phyloP scores from a whole-genome alignment of 2,888 invertebrate genomes.

The Diaperis boleti region DNA sequence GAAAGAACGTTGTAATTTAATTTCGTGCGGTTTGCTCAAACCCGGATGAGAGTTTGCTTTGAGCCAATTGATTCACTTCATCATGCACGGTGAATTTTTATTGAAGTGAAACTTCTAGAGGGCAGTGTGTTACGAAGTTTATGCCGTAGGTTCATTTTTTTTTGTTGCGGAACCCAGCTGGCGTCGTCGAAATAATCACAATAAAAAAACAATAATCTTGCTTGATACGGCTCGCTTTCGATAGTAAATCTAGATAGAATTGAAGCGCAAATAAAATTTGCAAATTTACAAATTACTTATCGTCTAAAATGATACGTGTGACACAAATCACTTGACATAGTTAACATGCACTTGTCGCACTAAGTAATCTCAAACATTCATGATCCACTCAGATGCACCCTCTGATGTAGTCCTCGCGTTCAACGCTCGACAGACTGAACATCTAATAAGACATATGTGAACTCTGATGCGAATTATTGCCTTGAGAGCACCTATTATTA shows the following conservation, averaged over 20 bases:
- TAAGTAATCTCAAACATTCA: neutral
- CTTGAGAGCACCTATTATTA: neutral
- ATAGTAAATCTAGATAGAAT: no score
- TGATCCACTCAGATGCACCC: neutral
- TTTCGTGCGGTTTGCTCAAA: slow-evolving; percentile 5
- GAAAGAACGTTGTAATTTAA: slow-evolving; percentile 21
- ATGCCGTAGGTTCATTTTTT: no score
- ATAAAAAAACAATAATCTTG: no score
- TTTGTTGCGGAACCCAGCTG: no score
- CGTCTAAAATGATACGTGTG: no score
- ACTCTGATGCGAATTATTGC: slow-evolving; percentile 4
- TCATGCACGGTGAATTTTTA: neutral
- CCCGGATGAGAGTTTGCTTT: slow-evolving; percentile 20
- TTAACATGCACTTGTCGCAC: no score
- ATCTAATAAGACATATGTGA: slow-evolving; percentile 1
- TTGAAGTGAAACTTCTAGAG: slow-evolving; percentile 1
- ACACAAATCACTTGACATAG: no score
- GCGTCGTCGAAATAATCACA: no score
- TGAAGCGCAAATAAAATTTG: no score
- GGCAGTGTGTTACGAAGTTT: no score
- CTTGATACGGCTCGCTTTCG: no score
- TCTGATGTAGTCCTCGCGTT: neutral
- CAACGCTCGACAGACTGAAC: neutral
- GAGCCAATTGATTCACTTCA: slow-evolving; percentile 24
- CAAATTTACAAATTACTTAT: no score